Evolutionary conservation across 2,113 vertebrate species (phyloP), one percentile per base, ranked within the genome.

Genomic region (Ptilorrhoa leucosticta): DNA sequence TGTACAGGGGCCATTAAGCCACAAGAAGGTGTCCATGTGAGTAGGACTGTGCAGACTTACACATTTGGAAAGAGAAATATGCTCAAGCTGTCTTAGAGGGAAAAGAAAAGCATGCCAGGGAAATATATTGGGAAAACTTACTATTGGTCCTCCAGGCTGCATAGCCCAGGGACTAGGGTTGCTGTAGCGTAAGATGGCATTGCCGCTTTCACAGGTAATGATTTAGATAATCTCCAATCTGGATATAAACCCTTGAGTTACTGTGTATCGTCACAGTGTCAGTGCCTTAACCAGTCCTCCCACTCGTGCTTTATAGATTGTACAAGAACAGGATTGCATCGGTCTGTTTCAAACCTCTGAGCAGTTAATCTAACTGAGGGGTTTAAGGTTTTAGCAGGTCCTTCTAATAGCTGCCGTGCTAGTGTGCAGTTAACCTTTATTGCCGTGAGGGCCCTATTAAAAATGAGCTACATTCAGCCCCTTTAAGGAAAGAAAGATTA

Each of bases 381-480:
- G 73, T 95, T 95, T 93, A 93, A 94, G 71, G 83, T 89, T 94
- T 97, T 76, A 94, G 64, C 93, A 89, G 93, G 81, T 95, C 88
- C 65, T 91, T 90, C 84, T 95, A 97, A 96, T 71, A 95, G 88
- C 60, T 96, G 75, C 54, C 0, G 0, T 88, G 78, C 82, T 68
- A 54, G 71, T 27, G 78, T 90, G 81, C 81, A 88, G 90, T 97
- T 97, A 97, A 96, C 94, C 88, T 96, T 96, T 96, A 95, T 93
- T 96, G 94, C 94, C 69, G 1, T 86, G 40, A 89, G 87, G 87
- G 88, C 50, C 78, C 79, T 87, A 93, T 97, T 97, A 96, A 90
- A 94, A 95, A 93, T 94, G 89, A 97, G 79, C 93, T 77, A 94
- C 61, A 27, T 77, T 95, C 50, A 71, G 81, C 63, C 50, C 48